Conservation (phyloP, 2,797 vertebrate genomes). For the Fratercula arctica region DNA sequence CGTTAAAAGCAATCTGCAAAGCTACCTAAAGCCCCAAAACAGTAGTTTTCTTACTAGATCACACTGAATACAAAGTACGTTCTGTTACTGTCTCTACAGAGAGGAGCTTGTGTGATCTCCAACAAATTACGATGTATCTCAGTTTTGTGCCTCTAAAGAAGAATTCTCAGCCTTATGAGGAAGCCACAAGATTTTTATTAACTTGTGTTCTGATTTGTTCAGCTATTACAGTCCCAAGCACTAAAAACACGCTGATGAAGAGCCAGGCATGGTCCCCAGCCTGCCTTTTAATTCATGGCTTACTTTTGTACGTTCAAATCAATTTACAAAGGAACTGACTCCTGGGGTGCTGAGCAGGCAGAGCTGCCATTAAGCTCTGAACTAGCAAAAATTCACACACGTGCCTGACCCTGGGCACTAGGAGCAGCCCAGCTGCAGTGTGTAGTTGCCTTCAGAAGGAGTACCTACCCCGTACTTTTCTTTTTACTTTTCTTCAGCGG, state of each 20-base stretch:
- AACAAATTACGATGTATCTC: neutral
- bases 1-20: neutral
- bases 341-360: neutral
- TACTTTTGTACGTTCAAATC: neutral
- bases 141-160: neutral
- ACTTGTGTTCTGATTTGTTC: neutral
- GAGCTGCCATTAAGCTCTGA: neutral
- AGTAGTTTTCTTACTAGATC: neutral
- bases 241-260: neutral
- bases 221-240: neutral
- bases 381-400: neutral
- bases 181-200: constrained; percentile 2
- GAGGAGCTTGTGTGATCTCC: neutral
- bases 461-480: neutral
- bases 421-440: neutral
- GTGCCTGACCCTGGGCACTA: neutral
- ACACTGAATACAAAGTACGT: neutral
- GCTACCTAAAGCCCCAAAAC: neutral
- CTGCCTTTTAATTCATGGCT: neutral
- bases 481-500: too few species aligned
- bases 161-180: neutral
- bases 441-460: neutral
- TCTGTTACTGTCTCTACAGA: neutral
- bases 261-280: neutral
- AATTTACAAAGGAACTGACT: neutral